These are phyloP conservation scores for Amia ocellicauda DNA, from an alignment of 2,113 vertebrate species.

Conservation along the genomic window DNA sequence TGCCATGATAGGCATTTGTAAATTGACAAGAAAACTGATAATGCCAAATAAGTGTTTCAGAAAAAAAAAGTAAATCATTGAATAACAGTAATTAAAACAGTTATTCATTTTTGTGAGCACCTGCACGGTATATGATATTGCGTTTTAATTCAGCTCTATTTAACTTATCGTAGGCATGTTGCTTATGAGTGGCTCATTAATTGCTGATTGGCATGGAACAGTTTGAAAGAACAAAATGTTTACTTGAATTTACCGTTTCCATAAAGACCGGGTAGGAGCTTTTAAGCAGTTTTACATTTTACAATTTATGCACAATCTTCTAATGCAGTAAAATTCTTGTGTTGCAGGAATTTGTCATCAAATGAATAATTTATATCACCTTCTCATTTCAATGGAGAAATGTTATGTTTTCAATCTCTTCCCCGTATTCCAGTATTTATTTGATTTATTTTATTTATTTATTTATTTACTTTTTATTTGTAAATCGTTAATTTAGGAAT, in stretches of 20 bases:
- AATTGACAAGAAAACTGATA: constrained; percentile 93
- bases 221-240: constrained; percentile 71
- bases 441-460: too few species aligned
- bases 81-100: constrained; percentile 99
- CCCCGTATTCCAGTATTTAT: not conserved
- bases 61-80: constrained; percentile 89
- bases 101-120: constrained; percentile 97
- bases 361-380: constrained; percentile 10
- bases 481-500: too few species aligned
- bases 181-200: constrained; percentile 73
- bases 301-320: constrained; percentile 26
- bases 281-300: constrained; percentile 43
- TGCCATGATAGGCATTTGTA: constrained; percentile 82
- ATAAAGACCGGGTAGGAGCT: constrained; percentile 41
- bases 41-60: constrained; percentile 84
- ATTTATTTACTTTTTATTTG: too few species aligned
- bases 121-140: constrained; percentile 81
- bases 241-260: constrained; percentile 62
- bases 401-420: constrained; percentile 3
- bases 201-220: constrained; percentile 75
- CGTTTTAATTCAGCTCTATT: constrained; percentile 76
- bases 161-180: constrained; percentile 72
- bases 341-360: constrained; percentile 15
- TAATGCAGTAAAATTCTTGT: constrained; percentile 23
- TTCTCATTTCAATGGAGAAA: constrained; percentile 8